Evolutionary conservation across 1,140 invertebrate species (phyloP), one percentile per base, ranked within the genome.

Genomic region (Drosophila navojoa): DNA sequence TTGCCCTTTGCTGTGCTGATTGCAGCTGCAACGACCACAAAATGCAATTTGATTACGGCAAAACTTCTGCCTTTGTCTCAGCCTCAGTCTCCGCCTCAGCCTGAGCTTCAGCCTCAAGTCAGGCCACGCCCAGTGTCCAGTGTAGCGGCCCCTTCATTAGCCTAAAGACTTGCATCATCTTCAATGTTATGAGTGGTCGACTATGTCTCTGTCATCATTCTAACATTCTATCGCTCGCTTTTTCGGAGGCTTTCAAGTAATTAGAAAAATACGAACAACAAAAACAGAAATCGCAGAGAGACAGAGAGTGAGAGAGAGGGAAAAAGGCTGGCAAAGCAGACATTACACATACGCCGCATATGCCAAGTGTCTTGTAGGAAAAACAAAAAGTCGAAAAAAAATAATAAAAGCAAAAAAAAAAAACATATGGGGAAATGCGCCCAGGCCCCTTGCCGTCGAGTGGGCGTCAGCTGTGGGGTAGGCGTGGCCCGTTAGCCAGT

Each of bases 401-500:
- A 0, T 1, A 9, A 32, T 29, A 29, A 29, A 3, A 29, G 5
- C 0, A 4, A 15, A 38, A 19, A 45, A 52, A 16, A 32, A 15
- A 29, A 62, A 11, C 13, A 55, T 16, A 38, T 38, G 11, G 35
- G 35, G 10, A 38, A 38, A 38, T 2, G 42, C 11, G 15, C n/a
- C n/a, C 42, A 44, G 5, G 1, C 42, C 42, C 7, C 25, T 9
- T 9, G 32, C 15, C 42, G 52, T 27, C 53, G 53, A 9, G 15
- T 44, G 45, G 52, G 19, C 45, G 59, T 61, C 50, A 16, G 67
- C 25, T 64, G 57, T 64, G 75, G 75, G 66, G 73, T 89, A 55
- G 84, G 84, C 84, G 85, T 87, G 80, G 64, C 76, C 77, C 84
- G 86, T 89, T 89, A 89, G 84, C 85, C 84, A 90, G 74, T 89